Conservation (phyloP, 2,113 vertebrate species). For the Poeciliopsis prolifica region DNA sequence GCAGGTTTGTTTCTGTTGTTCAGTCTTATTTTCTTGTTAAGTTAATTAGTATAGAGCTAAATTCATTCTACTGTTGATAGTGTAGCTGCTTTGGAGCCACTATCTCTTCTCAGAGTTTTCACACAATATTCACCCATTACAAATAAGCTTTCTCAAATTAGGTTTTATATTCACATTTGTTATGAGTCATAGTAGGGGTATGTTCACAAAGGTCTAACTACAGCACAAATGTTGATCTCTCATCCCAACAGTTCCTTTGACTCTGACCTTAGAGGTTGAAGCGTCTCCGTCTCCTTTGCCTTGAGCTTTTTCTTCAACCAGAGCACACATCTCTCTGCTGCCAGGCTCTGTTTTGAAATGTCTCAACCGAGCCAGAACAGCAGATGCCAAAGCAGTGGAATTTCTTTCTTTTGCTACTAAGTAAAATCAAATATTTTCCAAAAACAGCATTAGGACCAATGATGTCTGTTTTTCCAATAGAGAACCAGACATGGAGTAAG, state of each 20-base stretch:
- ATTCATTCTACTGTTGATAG: background rate
- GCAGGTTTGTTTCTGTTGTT: background rate
- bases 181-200: background rate
- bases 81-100: background rate
- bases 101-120: background rate
- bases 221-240: conserved; percentile 47
- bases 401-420: conserved; percentile 13
- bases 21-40: too few species aligned
- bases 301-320: conserved; percentile 47
- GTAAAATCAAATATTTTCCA: background rate
- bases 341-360: conserved; percentile 48
- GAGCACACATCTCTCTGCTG: conserved; percentile 46
- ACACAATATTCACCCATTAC: background rate
- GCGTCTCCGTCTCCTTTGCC: conserved; percentile 27
- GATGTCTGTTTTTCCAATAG: background rate
- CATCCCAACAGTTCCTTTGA: conserved; percentile 41
- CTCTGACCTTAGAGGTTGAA: conserved; percentile 45
- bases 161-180: background rate
- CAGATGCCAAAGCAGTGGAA: conserved; percentile 51
- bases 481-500: background rate
- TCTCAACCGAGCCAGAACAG: conserved; percentile 59
- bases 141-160: background rate
- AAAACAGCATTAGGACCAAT: background rate
- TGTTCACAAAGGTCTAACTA: conserved; percentile 30
- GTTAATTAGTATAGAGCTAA: background rate